Evolutionary conservation across 2,797 vertebrate genomes (phyloP), one percentile per base, ranked within the genome.

Genomic region (Cossypha caffra): DNA sequence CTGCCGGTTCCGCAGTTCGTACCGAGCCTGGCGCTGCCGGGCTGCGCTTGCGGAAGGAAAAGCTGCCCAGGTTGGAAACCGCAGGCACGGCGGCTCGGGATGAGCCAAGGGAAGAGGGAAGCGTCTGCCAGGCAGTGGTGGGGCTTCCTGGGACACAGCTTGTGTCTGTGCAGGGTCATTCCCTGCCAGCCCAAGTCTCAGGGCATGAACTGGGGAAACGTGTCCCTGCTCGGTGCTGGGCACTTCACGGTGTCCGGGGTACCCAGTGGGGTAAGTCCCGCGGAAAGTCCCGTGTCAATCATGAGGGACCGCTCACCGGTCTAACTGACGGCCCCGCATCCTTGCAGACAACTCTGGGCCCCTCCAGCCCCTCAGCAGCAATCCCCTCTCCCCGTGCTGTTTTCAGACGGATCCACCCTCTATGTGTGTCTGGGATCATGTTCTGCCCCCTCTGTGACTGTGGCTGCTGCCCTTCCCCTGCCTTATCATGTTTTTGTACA

Each of bases 401-500:
- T 47, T 64, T 29, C 17, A 19, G n/a, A 33, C 6, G 0, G 51
- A 37, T 64, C 1, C 10, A 9, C 42, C 7, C 4, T 10, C 24
- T 16, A 0, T 3, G 0, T 28, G 17, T 75, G 54, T 2, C 42
- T 3, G 3, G 47, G 57, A 61, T 67, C 4, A 1, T 52, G 55
- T 61, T 8, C 69, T 51, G 66, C 24, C 71, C 88, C 17, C 0
- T 0, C 42, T 14, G 64, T 38, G 33, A 18, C 83, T 40, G 48
- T 77, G 59, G 20, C 68, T 73, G 63, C 71, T 52, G 88, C 88
- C 43, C 81, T 82, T 87, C 72, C 77, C 52, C 52, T 28, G 33
- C 59, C 95, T 92, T 96, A 96, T 93, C 94, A 63, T 94, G 96
- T 94, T 93, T 92, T 96, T 89, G 95, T 92, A 28, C 86, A 38